These are phyloP conservation scores for Elysia chlorotica DNA, from an alignment of 1,140 invertebrate species.

Conservation along the genomic window DNA sequence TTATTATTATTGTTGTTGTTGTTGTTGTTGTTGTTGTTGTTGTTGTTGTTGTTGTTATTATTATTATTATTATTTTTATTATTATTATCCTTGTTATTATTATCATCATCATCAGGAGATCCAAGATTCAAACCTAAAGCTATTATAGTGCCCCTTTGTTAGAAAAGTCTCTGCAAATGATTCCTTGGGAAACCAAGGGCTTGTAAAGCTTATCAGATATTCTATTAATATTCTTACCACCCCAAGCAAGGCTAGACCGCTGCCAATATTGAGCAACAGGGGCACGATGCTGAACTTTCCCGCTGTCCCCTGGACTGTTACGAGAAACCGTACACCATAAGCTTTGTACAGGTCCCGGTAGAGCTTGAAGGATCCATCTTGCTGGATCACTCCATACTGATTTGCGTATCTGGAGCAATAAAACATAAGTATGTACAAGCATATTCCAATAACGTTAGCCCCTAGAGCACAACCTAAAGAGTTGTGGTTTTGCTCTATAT, in stretches of 20 bases:
- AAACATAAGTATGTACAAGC: neutral
- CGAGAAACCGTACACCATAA: conserved; percentile 66
- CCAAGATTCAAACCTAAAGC: neutral
- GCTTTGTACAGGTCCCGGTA: conserved; percentile 64
- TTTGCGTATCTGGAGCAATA: conserved; percentile 61
- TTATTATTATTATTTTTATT: no score
- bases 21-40: no score
- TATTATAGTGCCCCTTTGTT: neutral
- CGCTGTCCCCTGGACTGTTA: conserved; percentile 63
- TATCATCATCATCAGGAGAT: neutral
- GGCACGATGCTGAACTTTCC: conserved; percentile 66
- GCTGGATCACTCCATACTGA: conserved; percentile 45
- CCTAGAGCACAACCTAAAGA: no score
- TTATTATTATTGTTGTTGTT: no score
- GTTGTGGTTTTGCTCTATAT: no score
- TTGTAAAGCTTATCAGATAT: no score
- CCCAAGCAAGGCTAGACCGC: conserved; percentile 64
- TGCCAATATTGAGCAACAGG: conserved; percentile 65
- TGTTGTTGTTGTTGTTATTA: no score
- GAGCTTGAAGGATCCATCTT: neutral
- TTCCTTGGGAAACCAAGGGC: no score
- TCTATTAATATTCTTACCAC: no score
- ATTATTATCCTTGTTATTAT: neutral
- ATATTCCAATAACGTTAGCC: no score
- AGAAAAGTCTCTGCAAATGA: no score